Percentiles rank a stretch among this genome's conserved stretches.
phyloP scores from a whole-genome alignment of 2,888 invertebrate genomes.

The Lacanobia wlatinum region DNA sequence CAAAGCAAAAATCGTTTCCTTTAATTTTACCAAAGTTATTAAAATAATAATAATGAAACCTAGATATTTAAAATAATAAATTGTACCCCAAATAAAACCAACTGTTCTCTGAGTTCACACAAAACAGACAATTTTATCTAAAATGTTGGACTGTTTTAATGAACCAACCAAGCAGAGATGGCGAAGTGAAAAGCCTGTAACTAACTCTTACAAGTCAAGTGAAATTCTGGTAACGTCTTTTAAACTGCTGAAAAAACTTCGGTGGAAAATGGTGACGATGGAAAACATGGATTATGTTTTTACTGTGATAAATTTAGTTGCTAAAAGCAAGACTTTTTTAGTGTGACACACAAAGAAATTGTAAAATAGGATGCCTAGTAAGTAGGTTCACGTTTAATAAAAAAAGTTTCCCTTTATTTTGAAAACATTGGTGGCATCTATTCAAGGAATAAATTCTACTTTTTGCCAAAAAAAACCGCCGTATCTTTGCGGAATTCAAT shows the following conservation, averaged over 20 bases:
- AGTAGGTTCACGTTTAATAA: not conserved
- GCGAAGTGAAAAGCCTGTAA: conserved; percentile 71
- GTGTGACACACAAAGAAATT: no score
- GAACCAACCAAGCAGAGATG: conserved; percentile 63
- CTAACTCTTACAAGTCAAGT: conserved; percentile 67
- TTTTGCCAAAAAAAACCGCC: not conserved
- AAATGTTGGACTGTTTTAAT: conserved; percentile 46
- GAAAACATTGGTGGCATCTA: not conserved
- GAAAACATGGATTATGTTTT: not conserved
- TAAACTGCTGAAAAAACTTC: conserved; percentile 10
- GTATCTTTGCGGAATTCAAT: not conserved
- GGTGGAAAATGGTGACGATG: not conserved
- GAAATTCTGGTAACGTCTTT: conserved; percentile 27
- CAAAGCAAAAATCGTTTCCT: not conserved
- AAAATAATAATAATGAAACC: not conserved
- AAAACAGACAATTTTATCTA: conserved; percentile 41
- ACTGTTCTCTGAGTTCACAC: conserved; percentile 8
- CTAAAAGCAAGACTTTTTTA: no score
- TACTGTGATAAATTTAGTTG: not conserved
- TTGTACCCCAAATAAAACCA: conserved; percentile 7
- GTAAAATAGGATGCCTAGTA: no score
- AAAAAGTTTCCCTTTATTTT: not conserved
- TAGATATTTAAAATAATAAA: conserved; percentile 1
- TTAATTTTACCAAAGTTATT: not conserved
- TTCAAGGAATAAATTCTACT: conserved; percentile 10